Evolutionary conservation across 2,888 invertebrate species (phyloP), one percentile per base, ranked within the genome.

Genomic region (Euspilapteryx auroguttella): DNA sequence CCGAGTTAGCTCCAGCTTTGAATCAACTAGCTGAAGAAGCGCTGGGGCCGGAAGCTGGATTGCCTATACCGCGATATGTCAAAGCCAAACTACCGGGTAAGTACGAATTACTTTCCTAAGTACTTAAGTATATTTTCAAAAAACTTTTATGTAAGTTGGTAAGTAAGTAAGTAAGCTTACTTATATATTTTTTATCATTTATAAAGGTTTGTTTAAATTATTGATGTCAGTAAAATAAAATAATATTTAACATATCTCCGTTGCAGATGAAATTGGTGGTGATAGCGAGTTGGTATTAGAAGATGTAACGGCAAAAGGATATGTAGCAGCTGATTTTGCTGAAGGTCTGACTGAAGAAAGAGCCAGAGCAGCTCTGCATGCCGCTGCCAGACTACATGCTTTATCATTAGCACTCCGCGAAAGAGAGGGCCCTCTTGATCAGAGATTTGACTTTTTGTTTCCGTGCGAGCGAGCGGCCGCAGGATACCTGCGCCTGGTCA

Each of bases 401-500:
- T 65, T 88, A 2, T 87, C 88, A 0, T 61, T 89, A 3, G 81
- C 71, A 7, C 42, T 75, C 9, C 55, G 69, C 1, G 73, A 75
- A 27, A 54, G 64, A 37, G 73, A 73, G 43, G 76, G 76, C 4
- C 68, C 76, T 6, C 49, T 77, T 7, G 66, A 75, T 29, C 66
- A 65, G 33, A 53, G 63, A 40, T 77, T 76, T 34, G 73, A 75
- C 36, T 89, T 89, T 49, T 69, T 89, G 10, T 89, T 89, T 44
- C 87, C 88, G 41, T 87, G 87, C 21, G 85, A 85, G 23, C 77
- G 86, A 45, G 89, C 89, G 1, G 87, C 88, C 0, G 87, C 88
- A 38, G 88, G 88, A 3, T 89, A 89, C 47, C 84, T 89, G 36
- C 86, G 88, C 33, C 69, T 89, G 14, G 86, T 89, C 3, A 83